Conservation (phyloP, 2,113 vertebrate species). For the Myiozetetes cayanensis region DNA sequence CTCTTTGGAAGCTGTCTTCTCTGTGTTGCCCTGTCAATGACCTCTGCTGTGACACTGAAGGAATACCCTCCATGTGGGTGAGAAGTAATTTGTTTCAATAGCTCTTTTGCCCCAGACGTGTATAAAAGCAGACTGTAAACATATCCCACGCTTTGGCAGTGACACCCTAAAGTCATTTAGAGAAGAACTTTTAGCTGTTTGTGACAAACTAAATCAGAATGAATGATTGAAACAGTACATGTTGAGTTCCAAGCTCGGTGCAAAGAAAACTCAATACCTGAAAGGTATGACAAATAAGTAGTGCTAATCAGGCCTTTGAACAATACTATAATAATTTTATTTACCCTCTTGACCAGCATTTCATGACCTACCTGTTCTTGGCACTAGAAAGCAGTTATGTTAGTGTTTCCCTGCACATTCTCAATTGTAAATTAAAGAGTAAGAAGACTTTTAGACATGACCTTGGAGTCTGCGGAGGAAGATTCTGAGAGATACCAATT, state of each 20-base stretch:
- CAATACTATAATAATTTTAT: neutral
- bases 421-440: neutral
- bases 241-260: neutral
- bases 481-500: neutral
- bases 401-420: neutral
- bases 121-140: conserved; percentile 73
- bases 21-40: conserved; percentile 63
- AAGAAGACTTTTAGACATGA: neutral
- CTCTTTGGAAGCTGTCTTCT: conserved; percentile 30
- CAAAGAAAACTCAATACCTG: conserved; percentile 10
- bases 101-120: conserved; percentile 67
- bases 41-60: conserved; percentile 72
- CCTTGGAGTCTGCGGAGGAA: neutral
- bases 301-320: neutral
- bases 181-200: conserved; percentile 55
- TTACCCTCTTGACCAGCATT: neutral
- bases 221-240: neutral
- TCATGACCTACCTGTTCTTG: neutral
- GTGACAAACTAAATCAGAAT: conserved; percentile 32
- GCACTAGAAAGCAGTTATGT: neutral
- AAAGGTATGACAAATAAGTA: conserved; percentile 10
- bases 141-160: conserved; percentile 60
- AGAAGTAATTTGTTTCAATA: conserved; percentile 70
- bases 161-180: conserved; percentile 62
- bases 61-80: conserved; percentile 61